Conservation (phyloP, 2,797 vertebrate genomes). For the Mus minutoides region DNA sequence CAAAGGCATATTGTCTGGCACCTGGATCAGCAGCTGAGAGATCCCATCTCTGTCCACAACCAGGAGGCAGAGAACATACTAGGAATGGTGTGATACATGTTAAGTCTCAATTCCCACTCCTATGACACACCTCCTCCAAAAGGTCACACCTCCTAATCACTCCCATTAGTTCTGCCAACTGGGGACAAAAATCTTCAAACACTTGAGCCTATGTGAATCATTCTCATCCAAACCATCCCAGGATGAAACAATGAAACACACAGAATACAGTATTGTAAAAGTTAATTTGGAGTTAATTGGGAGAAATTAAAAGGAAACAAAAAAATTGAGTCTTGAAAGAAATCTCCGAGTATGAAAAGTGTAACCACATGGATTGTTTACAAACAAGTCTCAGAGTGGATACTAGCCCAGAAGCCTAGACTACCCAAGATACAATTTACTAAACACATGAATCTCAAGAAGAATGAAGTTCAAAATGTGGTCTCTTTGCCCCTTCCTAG, state of each 20-base stretch:
- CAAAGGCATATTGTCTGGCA: not conserved
- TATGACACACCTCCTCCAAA: not conserved
- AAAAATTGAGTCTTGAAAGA: not conserved
- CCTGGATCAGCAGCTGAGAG: not conserved
- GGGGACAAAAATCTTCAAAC: not conserved
- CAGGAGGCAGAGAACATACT: not conserved
- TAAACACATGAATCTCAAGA: too few species aligned
- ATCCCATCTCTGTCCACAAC: not conserved
- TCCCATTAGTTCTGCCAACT: not conserved
- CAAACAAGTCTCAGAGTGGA: not conserved
- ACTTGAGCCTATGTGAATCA: not conserved
- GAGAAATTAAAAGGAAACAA: not conserved
- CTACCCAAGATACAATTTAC: too few species aligned
- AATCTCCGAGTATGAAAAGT: not conserved
- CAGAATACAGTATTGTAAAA: not conserved
- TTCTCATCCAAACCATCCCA: not conserved
- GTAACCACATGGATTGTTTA: not conserved
- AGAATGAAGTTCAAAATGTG: too few species aligned
- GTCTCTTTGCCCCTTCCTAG: too few species aligned
- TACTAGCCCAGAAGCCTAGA: too few species aligned
- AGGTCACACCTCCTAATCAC: not conserved
- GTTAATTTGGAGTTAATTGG: not conserved
- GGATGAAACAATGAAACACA: not conserved
- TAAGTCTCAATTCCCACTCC: not conserved
- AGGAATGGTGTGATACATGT: not conserved